These are phyloP conservation scores for Chesias legatella DNA, from an alignment of 2,888 invertebrate genomes.

Conservation along the genomic window DNA sequence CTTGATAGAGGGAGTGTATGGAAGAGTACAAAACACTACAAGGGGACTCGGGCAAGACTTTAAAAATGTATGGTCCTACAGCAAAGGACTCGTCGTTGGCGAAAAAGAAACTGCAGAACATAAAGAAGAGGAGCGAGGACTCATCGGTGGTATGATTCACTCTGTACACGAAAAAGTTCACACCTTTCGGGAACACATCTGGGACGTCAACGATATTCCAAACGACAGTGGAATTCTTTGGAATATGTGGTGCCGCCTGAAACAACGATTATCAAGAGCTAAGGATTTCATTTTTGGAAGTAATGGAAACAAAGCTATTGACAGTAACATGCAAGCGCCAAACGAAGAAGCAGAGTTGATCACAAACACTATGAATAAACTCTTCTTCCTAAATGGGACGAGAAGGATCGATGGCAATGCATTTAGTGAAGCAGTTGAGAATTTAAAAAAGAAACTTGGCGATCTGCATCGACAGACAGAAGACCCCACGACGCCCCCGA, in stretches of 20 bases:
- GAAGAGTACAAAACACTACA: constrained; percentile 30
- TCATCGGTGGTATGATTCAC: constrained; percentile 31
- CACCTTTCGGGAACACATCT: constrained; percentile 20
- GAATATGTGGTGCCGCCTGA: constrained; percentile 27
- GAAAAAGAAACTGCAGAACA: constrained; percentile 15
- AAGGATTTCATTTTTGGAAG: constrained; percentile 21
- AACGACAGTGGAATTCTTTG: constrained; percentile 26
- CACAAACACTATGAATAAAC: constrained; percentile 24
- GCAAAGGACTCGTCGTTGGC: constrained; percentile 31
- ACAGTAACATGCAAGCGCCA: constrained; percentile 3
- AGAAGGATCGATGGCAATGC: constrained; percentile 12
- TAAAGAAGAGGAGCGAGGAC: constrained; percentile 15
- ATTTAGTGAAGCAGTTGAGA: constrained; percentile 19
- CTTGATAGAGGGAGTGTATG: constrained; percentile 28
- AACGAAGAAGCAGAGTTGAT: constrained; percentile 14
- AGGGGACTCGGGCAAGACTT: constrained; percentile 26
- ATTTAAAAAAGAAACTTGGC: constrained; percentile 15
- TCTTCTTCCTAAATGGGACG: constrained; percentile 28
- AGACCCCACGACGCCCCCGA: constrained; percentile 1
- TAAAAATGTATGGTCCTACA: constrained; percentile 21
- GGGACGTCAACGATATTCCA: constrained; percentile 25
- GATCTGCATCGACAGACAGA: constrained; percentile 9
- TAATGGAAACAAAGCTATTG: background rate
- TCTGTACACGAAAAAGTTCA: constrained; percentile 28
- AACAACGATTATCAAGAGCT: constrained; percentile 18